Conservation (phyloP, 2,113 vertebrate genomes). For the Neolamprologus kungweensis region DNA sequence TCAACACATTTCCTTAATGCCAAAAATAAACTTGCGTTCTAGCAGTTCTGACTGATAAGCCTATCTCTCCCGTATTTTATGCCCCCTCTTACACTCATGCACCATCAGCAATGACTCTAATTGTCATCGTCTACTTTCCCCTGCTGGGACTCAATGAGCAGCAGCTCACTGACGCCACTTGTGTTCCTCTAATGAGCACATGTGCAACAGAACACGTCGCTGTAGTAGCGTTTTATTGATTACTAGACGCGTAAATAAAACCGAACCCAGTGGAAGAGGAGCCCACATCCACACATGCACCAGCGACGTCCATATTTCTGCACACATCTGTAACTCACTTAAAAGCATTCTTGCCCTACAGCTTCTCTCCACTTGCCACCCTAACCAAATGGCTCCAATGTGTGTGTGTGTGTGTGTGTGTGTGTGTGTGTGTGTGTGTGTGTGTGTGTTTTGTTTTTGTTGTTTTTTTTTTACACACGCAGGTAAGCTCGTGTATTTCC, state of each 20-base stretch:
- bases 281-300: neutral
- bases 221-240: neutral
- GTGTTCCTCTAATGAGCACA: neutral
- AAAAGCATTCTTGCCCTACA: neutral
- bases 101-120: neutral
- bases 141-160: neutral
- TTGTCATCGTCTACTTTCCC: neutral
- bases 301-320: neutral
- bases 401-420: neutral
- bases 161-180: neutral
- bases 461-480: neutral
- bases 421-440: neutral
- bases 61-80: neutral
- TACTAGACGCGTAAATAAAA: neutral
- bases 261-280: neutral
- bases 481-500: neutral
- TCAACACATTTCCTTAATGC: neutral
- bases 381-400: neutral
- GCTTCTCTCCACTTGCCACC: neutral
- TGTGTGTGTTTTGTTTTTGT: neutral
- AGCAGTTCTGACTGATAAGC: neutral
- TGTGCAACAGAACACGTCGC: neutral
- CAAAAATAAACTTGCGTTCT: neutral
- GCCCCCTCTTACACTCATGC: neutral
- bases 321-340: slow-evolving; percentile 31